These are phyloP conservation scores for Drosophila ohnishii DNA, from an alignment of 1,140 invertebrate species.

Conservation along the genomic window DNA sequence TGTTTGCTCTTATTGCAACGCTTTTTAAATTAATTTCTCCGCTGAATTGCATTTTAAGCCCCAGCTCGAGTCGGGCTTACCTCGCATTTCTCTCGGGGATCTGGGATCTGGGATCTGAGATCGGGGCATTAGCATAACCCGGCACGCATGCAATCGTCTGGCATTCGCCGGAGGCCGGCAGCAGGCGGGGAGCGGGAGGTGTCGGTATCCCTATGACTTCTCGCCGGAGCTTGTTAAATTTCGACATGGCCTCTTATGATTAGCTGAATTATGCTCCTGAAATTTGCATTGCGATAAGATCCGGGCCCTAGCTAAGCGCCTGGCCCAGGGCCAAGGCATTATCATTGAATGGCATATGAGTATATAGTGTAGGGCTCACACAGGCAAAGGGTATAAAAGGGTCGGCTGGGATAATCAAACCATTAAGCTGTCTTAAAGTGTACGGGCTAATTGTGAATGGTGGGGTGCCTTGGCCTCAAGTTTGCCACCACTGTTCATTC, in stretches of 20 bases:
- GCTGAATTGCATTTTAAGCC: slow-evolving; percentile 53
- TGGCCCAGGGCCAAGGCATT: slow-evolving; percentile 12
- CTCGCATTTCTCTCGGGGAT: slow-evolving; percentile 21
- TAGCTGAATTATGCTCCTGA: slow-evolving; percentile 73
- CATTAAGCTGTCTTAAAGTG: slow-evolving; percentile 22
- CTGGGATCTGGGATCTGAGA: slow-evolving; percentile 18
- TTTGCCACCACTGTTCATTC: background rate
- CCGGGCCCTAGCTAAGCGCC: slow-evolving; percentile 34
- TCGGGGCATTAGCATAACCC: slow-evolving; percentile 71
- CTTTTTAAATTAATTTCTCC: slow-evolving; percentile 74
- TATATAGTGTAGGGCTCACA: background rate
- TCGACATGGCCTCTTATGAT: slow-evolving; percentile 77
- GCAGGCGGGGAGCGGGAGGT: background rate
- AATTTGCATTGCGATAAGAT: slow-evolving; percentile 76
- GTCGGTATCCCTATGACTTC: slow-evolving; percentile 9
- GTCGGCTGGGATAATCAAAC: slow-evolving; percentile 22
- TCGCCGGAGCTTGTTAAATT: slow-evolving; percentile 60
- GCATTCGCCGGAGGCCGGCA: slow-evolving; percentile 21
- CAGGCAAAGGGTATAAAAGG: background rate
- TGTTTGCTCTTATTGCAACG: slow-evolving; percentile 66
- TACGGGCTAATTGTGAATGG: slow-evolving; percentile 22
- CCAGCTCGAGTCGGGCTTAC: slow-evolving; percentile 30
- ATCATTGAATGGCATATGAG: slow-evolving; percentile 29
- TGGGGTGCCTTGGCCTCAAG: background rate
- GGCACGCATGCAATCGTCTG: slow-evolving; percentile 63